A percentile compares a stretch with the other conserved stretches of the same genome.
Conservation (phyloP, 2,797 vertebrate species). For the Phalloptychus januarius region DNA sequence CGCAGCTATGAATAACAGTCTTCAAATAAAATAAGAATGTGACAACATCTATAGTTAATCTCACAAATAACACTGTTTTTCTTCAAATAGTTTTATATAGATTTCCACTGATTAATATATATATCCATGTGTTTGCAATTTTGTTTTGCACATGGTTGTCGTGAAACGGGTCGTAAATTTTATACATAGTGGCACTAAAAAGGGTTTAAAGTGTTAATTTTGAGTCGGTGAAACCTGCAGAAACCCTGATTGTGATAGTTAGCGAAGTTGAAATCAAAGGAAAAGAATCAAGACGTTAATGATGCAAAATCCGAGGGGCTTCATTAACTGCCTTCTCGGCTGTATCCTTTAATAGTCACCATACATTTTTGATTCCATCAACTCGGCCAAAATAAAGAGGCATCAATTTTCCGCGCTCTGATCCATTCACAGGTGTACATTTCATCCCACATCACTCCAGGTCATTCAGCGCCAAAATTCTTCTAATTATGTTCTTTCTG, state of each 20-base stretch:
- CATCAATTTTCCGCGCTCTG: neutral
- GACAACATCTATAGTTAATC: too few relatives aligned
- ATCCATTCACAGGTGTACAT: neutral
- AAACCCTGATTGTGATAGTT: neutral
- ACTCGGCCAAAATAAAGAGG: neutral
- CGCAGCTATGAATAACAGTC: too few relatives aligned
- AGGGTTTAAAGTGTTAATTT: too few relatives aligned
- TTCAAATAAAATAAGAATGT: too few relatives aligned
- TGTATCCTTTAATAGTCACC: neutral
- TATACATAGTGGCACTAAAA: too few relatives aligned
- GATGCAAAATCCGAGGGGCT: neutral
- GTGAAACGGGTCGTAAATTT: too few relatives aligned
- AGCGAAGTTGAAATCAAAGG: neutral
- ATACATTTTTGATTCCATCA: conserved; percentile 1
- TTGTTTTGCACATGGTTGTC: too few relatives aligned
- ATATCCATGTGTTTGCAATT: too few relatives aligned
- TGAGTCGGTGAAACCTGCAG: too few relatives aligned
- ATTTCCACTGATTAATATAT: too few relatives aligned
- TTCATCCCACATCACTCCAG: neutral
- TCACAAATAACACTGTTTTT: too few relatives aligned
- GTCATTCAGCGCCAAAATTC: neutral
- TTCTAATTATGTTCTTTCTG: neutral
- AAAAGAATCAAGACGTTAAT: neutral
- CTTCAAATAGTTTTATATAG: too few relatives aligned
- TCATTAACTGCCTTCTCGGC: neutral